These are phyloP conservation scores for Myiothlypis chrysogaster DNA, from an alignment of 2,797 vertebrate genomes.

Conservation along the genomic window DNA sequence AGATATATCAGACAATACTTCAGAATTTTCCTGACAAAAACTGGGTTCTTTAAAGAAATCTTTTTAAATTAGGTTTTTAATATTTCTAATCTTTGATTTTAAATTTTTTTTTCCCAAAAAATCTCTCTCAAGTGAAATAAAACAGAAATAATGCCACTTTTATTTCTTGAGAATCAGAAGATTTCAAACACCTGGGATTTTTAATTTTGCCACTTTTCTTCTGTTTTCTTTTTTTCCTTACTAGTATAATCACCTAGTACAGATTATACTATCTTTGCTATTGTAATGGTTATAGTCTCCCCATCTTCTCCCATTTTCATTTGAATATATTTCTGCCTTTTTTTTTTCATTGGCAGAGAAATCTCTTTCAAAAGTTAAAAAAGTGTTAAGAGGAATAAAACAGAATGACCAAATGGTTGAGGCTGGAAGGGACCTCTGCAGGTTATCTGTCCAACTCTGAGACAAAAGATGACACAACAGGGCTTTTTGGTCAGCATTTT, in stretches of 20 bases:
- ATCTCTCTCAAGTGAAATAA: background rate
- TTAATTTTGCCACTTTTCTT: background rate
- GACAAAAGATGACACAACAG: background rate
- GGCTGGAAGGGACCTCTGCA: background rate
- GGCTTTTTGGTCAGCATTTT: background rate
- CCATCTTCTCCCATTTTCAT: background rate
- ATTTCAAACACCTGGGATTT: background rate
- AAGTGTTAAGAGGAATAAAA: background rate
- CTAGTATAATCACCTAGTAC: background rate
- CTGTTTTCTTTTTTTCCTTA: background rate
- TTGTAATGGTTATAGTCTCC: background rate
- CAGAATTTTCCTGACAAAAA: background rate
- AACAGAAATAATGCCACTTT: background rate
- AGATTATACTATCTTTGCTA: background rate
- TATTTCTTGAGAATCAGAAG: background rate
- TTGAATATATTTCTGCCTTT: background rate
- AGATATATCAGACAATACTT: background rate
- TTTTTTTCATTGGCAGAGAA: background rate
- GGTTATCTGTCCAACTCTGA: background rate
- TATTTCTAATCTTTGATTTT: background rate
- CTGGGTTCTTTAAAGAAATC: background rate
- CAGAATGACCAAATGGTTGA: background rate
- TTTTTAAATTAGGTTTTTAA: background rate
- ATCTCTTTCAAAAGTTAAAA: background rate
- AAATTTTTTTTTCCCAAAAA: rapidly evolving